Evolutionary conservation across 2,113 vertebrate genomes (phyloP), one percentile per base, ranked within the genome.

Genomic region (Dendropsophus ebraccatus): DNA sequence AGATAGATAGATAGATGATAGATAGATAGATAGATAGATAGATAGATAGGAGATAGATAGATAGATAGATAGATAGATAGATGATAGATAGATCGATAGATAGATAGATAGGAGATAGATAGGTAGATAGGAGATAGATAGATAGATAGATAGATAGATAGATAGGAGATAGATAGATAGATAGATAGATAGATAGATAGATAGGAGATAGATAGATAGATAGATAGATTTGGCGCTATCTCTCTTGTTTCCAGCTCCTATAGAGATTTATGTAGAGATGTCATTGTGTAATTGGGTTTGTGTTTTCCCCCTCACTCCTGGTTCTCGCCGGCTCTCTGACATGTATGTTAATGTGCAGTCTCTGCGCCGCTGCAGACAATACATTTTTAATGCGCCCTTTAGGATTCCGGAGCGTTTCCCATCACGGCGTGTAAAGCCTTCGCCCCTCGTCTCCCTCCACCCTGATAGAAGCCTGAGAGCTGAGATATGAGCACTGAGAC

Each of bases 341-440:
- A 65, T 21, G 52, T 81, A 81, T 81, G 58, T 65, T 49, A 67
- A 81, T 81, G 77, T 60, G 32, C 54, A 3, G 50, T 32, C 37
- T 47, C 60, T 16, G 65, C n/a, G 11, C 79, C 23, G 52, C 79
- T 47, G 79, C 79, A 81, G 28, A 81, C 41, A 81, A 81, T 81
- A 67, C 79, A 81, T 81, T 67, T 81, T 81, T 81, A 81, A 81
- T 81, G 60, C 28, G 45, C 60, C 79, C 79, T 81, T 60, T 30
- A 67, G 79, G 56, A 25, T 30, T 81, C 45, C 5, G 79, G 62
- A 81, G 41, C 62, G 17, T 49, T 41, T 65, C 60, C 32, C 32
- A 35, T 54, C 56, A 14, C 32, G 7, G 35, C 52, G 49, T 32
- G 28, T 60, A 60, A 41, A 58, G 21, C 35, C 77, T 50, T 54